Evolutionary conservation across 2,113 vertebrate species (phyloP).

Genomic region (Euleptes europaea): DNA sequence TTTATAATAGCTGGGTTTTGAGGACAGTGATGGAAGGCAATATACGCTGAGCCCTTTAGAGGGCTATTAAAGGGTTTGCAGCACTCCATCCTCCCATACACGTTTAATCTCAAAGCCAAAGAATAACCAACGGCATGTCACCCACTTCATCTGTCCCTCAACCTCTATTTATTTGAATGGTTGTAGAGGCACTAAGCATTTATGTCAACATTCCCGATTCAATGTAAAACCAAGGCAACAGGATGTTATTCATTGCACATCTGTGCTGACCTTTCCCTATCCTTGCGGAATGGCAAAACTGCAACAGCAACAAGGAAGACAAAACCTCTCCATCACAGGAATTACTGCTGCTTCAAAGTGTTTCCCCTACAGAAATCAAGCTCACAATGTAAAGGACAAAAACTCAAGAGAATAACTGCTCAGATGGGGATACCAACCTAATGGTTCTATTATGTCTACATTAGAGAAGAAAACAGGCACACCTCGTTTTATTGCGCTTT

Average conservation of each 20-base stretch:
- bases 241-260: background rate
- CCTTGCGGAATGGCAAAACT: rapidly evolving
- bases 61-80: background rate
- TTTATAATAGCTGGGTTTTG: background rate
- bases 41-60: background rate
- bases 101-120: background rate
- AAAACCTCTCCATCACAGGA: conserved; percentile 16
- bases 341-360: background rate
- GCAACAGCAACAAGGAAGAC: background rate
- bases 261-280: background rate
- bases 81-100: no score
- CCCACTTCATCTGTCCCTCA: background rate
- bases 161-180: background rate
- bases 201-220: background rate
- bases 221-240: rapidly evolving
- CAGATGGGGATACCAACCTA: background rate
- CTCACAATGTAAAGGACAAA: background rate
- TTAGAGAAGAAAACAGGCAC: background rate
- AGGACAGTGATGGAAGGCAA: background rate
- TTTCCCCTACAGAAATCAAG: conserved; percentile 11
- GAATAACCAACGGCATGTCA: background rate
- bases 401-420: background rate
- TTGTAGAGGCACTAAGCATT: conserved; percentile 1
- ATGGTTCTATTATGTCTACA: background rate
- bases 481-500: no score